Conservation (phyloP, 2,113 vertebrate species). For the Penelope pileata region DNA sequence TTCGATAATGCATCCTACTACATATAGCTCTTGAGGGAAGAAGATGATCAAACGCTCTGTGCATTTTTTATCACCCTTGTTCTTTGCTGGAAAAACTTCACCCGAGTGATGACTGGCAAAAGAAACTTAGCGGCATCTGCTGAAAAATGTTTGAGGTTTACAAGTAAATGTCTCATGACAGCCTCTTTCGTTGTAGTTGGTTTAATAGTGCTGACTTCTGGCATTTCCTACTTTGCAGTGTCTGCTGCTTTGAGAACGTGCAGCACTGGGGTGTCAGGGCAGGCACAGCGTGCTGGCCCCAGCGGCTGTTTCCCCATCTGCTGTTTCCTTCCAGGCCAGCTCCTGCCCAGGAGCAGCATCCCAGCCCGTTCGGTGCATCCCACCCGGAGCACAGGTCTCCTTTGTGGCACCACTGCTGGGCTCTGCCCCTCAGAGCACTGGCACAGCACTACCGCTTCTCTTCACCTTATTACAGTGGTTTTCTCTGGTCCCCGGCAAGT, state of each 20-base stretch:
- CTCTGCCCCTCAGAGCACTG: background rate
- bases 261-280: background rate
- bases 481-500: background rate
- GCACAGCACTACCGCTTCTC: background rate
- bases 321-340: background rate
- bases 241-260: background rate
- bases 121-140: background rate
- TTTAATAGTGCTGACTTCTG: conserved; percentile 8
- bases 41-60: background rate
- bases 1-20: background rate
- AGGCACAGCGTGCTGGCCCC: background rate
- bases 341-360: background rate
- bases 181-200: background rate
- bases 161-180: background rate
- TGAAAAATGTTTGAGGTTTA: conserved; percentile 12
- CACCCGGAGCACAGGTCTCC: background rate
- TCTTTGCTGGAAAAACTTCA: background rate
- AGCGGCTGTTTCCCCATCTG: background rate
- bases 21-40: background rate
- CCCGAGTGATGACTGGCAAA: background rate
- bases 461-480: background rate
- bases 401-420: background rate
- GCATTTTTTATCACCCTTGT: background rate
- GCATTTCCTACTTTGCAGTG: background rate
- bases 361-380: background rate